Evolutionary conservation across 2,113 vertebrate species (phyloP).

Genomic region (Myocastor coypus): DNA sequence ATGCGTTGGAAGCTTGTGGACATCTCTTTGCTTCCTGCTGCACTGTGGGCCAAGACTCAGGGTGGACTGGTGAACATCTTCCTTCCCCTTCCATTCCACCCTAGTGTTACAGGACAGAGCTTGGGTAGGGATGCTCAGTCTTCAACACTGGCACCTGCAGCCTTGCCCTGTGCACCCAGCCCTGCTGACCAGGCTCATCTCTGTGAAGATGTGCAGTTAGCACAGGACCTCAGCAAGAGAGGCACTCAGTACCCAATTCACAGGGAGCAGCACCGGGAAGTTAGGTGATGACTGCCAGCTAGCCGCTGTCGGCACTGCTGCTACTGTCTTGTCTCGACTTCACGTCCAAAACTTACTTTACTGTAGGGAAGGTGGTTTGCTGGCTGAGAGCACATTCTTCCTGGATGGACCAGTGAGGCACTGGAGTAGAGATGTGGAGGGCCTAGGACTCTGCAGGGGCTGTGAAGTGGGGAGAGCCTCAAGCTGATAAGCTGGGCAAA

Average conservation of each 20-base stretch:
- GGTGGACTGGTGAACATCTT: not conserved
- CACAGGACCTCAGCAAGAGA: not conserved
- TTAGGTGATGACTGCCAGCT: not conserved
- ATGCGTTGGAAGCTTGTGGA: not conserved
- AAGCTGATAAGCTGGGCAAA: not conserved
- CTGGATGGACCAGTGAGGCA: not conserved
- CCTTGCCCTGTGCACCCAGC: not conserved
- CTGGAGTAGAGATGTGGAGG: not conserved
- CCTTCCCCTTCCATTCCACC: not conserved
- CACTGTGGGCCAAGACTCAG: not conserved
- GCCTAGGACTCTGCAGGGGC: not conserved
- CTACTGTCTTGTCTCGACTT: not conserved
- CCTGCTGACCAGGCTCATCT: not conserved
- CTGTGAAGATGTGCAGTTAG: not conserved
- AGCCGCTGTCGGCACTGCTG: fast-evolving
- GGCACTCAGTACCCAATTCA: not conserved
- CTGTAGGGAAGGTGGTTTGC: fast-evolving
- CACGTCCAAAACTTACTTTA: not conserved
- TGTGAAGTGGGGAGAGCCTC: not conserved
- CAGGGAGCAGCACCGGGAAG: not conserved
- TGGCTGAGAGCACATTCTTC: not conserved
- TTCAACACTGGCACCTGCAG: not conserved
- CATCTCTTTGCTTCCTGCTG: not conserved
- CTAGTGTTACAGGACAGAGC: not conserved
- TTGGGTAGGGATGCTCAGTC: not conserved